Base-by-base conservation (phyloP, 53 echinoderm and acorn worm genomes). In the Hippasteria phrygiana region DNA sequence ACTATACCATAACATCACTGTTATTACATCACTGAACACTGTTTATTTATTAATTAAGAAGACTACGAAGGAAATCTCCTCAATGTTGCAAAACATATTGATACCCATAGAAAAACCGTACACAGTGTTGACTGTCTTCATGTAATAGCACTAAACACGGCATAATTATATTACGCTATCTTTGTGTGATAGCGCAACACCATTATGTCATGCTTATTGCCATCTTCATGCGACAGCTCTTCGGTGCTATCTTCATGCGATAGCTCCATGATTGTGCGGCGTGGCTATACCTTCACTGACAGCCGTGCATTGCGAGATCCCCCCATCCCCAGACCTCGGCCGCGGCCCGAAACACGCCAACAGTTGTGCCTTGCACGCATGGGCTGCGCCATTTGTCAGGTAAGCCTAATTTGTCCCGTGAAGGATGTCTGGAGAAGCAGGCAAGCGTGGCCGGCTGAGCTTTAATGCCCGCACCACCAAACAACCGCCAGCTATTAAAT, bases 291-390 rank as follows among this genome's bases (percentile, higher is more conserved):
- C n/a, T 59, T 59, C 8, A 17, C 59, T 59, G 59, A 59, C 59
- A 59, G n/a, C 59, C 59, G 26, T 59, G 59, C n/a, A 26, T 24
- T 17, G 26, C 59, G n/a, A 17, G n/a, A 51, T 51, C 51, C 26
- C 26, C 59, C 59, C n/a, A 59, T 26, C 6, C 26, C 59, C 26
- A 20, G 18, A 7, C 59, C n/a, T n/a, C n/a, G n/a, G n/a, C n/a
- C n/a, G n/a, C n/a, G n/a, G 59, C 22, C 3, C 42, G 77, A 78
- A 87, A 91, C 77, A 70, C 79, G 32, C 86, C 87, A 91, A 91
- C 91, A 91, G 91, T 91, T 91, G 91, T 87, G 87, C 54, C 87
- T 80, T 91, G 79, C 77, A 91, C 91, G 91, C 87, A 2, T 88
- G 91, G 59, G 47, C 39, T 32, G 64, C 63, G 43, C 82, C 82